Base-by-base conservation (phyloP, 2,888 invertebrate genomes). In the Yponomeuta cagnagella region DNA sequence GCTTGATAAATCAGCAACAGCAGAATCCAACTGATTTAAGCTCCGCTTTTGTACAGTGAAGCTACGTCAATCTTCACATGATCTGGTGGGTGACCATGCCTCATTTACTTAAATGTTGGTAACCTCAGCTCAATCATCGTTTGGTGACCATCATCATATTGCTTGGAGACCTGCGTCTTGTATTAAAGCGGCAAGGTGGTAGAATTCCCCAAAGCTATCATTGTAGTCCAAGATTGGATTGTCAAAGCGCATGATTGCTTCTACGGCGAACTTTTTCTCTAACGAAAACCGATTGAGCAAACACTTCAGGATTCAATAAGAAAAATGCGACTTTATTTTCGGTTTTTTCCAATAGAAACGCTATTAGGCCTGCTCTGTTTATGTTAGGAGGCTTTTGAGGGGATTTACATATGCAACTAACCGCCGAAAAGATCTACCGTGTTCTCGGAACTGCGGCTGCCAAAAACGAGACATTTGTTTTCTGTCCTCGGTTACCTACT, bases 251-350 rank as follows among this genome's bases (percentile, higher is more conserved):
- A 1, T 58, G 52, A 58, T 58, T 58, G 52, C 52, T 58, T 58
- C 15, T 15, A 58, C 52, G 52, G 52, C 15, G 52, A 58, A 58
- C 52, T 58, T 58, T 58, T 58, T 58, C 52, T 58, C 52, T 58
- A 58, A 58, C 52, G 52, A 58, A 58, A 58, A 58, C 52, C 15
- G 52, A 58, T 58, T 58, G 52, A 58, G 52, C 52, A 58, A 58
- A 58, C 52, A 58, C 52, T 58, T 58, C 52, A 4, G 15, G 52
- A 3, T 15, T 58, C 15, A 58, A 58, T 58, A 12, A 12, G 52
- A 58, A 15, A 43, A 58, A 58, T 58, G 52, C 52, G 52, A 12
- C 15, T 15, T 15, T 58, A 58, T 58, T 58, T 58, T 58, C 52
- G 52, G 52, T 4, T 58, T 58, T 58, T 58, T 58, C 52, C 52